Percentiles rank a stretch among this genome's conserved stretches.
phyloP scores from a whole-genome alignment of 2,797 vertebrate genomes.

The Glossophaga mutica region DNA sequence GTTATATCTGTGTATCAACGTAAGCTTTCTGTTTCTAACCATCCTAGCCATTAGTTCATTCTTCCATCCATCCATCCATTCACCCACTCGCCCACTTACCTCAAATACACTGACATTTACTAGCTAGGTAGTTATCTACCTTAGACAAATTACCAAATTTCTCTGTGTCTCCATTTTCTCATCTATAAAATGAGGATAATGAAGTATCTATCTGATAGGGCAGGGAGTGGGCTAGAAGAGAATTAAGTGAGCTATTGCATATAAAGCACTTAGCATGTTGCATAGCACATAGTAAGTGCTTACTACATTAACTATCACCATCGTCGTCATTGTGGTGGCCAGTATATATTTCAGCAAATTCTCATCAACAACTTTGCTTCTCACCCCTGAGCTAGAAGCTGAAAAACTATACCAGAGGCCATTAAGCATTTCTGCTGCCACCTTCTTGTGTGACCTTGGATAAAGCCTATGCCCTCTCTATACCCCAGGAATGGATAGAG shows the following conservation, averaged over 20 bases:
- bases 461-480: not conserved
- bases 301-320: not conserved
- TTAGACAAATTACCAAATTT: not conserved
- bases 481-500: not conserved
- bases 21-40: conserved; percentile 12
- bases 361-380: not conserved
- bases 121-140: not conserved
- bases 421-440: not conserved
- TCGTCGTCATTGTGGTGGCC: not conserved
- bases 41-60: not conserved
- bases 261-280: not conserved
- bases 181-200: not conserved
- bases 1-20: not conserved
- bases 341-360: not conserved
- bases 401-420: not conserved
- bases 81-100: not conserved
- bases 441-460: not conserved
- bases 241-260: not conserved
- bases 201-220: not conserved
- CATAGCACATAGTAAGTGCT: not conserved
- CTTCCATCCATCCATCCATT: not conserved
- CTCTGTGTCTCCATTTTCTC: not conserved
- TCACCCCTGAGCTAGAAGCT: not conserved
- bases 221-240: not conserved
- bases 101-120: not conserved